Evolutionary conservation across 2,113 vertebrate species (phyloP).

Genomic region (Pseudois nayaur): DNA sequence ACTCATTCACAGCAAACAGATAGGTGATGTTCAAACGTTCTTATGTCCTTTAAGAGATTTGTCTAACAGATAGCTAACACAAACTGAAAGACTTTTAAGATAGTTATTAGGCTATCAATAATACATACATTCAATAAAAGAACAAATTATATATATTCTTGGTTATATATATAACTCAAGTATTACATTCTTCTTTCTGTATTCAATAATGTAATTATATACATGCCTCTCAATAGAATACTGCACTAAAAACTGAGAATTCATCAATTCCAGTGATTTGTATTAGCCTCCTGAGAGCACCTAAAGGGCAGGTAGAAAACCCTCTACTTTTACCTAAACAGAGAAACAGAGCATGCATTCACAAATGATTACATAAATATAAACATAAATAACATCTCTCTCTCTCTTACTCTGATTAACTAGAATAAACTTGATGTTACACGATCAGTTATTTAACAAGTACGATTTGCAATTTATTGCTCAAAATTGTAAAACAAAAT

Average conservation of each 20-base stretch:
- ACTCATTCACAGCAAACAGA: neutral
- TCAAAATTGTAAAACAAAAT: slow-evolving; percentile 32
- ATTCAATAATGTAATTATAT: slow-evolving; percentile 6
- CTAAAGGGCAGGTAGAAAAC: neutral
- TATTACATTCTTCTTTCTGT: neutral
- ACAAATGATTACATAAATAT: neutral
- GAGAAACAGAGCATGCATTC: neutral
- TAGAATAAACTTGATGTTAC: slow-evolving; percentile 22
- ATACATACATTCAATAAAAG: neutral
- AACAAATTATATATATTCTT: slow-evolving; percentile 22
- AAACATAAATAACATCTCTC: slow-evolving; percentile 7
- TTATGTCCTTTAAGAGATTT: neutral
- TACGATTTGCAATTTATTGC: neutral
- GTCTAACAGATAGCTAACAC: neutral
- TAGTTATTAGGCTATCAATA: neutral
- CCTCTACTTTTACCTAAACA: neutral
- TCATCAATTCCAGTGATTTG: neutral
- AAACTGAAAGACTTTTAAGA: neutral
- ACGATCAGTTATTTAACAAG: neutral
- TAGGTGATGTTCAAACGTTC: neutral
- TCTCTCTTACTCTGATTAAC: neutral
- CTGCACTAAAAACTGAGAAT: neutral
- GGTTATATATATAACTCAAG: neutral
- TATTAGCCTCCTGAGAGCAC: neutral
- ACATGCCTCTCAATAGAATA: neutral